phyloP scores from a whole-genome alignment of 2,888 invertebrate genomes.

The Deilephila elpenor region DNA sequence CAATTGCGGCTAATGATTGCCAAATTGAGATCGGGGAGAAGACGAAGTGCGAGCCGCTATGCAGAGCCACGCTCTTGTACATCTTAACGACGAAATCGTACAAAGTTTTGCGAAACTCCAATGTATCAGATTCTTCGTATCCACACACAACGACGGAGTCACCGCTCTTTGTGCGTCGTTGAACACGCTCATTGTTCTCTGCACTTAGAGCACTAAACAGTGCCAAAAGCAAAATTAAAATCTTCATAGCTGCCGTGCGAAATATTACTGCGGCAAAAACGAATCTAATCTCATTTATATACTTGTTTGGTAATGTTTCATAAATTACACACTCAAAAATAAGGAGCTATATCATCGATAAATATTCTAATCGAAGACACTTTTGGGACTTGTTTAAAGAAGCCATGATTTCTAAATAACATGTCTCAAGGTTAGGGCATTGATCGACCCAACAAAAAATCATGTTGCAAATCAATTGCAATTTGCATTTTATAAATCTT shows the following conservation, averaged over 20 bases:
- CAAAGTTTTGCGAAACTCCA: conserved; percentile 20
- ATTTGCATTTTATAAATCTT: no score
- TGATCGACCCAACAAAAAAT: not conserved
- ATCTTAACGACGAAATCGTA: conserved; percentile 31
- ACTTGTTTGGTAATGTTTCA: not conserved
- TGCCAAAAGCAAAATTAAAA: not conserved
- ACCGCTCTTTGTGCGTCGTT: not conserved
- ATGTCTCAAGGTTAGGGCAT: not conserved
- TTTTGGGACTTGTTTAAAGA: not conserved
- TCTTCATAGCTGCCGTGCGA: not conserved
- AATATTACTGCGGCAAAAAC: not conserved
- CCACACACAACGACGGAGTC: conserved; percentile 17
- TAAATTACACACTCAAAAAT: not conserved
- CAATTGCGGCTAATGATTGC: conserved; percentile 40
- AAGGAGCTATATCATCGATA: not conserved
- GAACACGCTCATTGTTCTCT: not conserved
- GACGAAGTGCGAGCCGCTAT: conserved; percentile 35
- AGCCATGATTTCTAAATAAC: not conserved
- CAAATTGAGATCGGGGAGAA: conserved; percentile 37
- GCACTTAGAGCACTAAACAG: not conserved
- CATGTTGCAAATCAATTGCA: no score
- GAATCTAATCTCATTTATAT: not conserved
- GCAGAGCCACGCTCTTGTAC: conserved; percentile 32
- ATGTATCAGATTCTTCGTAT: not conserved
- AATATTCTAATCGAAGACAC: not conserved